These are phyloP conservation scores for Eudorcas thomsonii DNA, from an alignment of 2,113 vertebrate genomes.

Conservation along the genomic window DNA sequence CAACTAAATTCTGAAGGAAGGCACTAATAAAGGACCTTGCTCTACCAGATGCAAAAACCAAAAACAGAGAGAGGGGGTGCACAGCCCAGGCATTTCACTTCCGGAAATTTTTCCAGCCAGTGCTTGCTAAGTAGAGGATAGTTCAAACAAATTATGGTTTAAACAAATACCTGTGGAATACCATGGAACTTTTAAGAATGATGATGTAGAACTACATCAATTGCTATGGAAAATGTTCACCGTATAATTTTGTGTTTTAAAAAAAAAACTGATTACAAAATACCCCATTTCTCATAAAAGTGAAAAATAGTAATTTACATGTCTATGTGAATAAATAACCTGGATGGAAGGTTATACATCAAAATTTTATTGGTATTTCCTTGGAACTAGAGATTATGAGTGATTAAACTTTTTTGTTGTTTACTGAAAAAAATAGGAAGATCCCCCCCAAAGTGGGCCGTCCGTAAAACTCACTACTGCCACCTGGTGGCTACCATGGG, in stretches of 20 bases:
- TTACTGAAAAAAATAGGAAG: not conserved
- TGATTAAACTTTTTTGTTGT: not conserved
- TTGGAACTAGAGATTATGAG: not conserved
- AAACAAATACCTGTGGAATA: not conserved
- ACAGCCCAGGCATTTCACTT: not conserved
- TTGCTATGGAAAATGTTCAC: not conserved
- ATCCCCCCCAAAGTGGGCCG: not conserved
- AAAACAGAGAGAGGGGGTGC: not conserved
- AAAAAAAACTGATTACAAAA: not conserved
- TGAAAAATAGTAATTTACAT: not conserved
- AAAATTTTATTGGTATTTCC: not conserved
- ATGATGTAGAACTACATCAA: not conserved
- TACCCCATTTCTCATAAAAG: not conserved
- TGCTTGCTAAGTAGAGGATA: not conserved
- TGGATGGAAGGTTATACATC: not conserved
- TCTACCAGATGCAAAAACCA: not conserved
- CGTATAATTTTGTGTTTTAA: not conserved
- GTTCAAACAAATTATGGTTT: not conserved
- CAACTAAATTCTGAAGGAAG: not conserved
- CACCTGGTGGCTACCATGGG: not conserved
- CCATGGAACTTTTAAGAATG: not conserved
- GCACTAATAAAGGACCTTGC: not conserved
- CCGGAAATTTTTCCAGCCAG: not conserved
- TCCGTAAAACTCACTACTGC: not conserved
- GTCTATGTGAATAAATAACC: not conserved